Conservation (phyloP, 2,113 vertebrate genomes). For the Elgaria multicarinata region DNA sequence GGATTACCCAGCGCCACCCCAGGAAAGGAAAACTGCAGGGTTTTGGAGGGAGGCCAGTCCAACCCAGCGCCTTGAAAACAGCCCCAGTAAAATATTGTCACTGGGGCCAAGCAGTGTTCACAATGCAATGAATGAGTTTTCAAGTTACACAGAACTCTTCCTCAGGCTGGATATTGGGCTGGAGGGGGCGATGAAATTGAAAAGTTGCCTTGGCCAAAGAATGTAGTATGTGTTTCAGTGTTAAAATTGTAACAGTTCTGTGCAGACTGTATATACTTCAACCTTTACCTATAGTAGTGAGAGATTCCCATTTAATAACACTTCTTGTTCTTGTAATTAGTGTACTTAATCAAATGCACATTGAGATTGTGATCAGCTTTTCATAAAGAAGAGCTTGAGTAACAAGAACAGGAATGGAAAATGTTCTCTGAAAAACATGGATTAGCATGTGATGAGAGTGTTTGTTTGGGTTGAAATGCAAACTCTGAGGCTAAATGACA, state of each 20-base stretch:
- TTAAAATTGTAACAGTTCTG: not conserved
- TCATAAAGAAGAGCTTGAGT: not conserved
- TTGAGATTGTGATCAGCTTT: not conserved
- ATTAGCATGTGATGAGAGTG: conserved; percentile 2
- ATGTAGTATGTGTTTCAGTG: not conserved
- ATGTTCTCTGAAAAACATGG: not conserved
- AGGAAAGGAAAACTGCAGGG: too few relatives aligned
- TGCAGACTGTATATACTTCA: not conserved
- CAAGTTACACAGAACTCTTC: not conserved
- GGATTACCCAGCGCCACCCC: too few relatives aligned
- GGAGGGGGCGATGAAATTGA: not conserved
- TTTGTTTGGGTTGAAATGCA: conserved; percentile 18
- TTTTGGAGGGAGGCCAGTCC: too few relatives aligned
- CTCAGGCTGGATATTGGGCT: not conserved
- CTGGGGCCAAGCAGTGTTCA: not conserved
- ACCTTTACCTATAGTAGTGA: not conserved
- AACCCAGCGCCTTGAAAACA: too few relatives aligned
- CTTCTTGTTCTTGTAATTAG: not conserved
- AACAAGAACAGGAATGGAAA: conserved; percentile 1
- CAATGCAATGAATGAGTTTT: not conserved
- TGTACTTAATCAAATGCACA: not conserved
- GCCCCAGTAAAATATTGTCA: not conserved
- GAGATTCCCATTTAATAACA: not conserved
- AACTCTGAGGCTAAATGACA: conserved; percentile 14
- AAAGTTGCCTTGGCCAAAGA: not conserved